Percentiles rank a stretch among this genome's conserved stretches.
phyloP scores from a whole-genome alignment of 1,140 invertebrate species.

The Melanaphis sacchari region DNA sequence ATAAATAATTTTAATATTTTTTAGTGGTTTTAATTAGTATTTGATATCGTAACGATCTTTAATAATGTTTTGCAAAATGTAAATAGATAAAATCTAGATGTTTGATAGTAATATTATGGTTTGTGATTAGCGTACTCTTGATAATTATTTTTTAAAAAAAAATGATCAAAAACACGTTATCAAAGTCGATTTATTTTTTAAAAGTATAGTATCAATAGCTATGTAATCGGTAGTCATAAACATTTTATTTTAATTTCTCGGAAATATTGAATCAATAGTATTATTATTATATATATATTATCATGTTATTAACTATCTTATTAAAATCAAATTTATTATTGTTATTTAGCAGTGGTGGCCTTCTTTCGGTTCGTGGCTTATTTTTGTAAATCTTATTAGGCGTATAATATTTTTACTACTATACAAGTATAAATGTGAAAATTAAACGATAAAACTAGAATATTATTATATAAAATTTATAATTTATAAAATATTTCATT shows the following conservation, averaged over 20 bases:
- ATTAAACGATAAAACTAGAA: neutral
- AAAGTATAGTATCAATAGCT: neutral
- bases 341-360: too few relatives aligned
- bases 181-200: neutral
- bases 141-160: neutral
- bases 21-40: too few relatives aligned
- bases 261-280: neutral
- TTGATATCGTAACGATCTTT: neutral
- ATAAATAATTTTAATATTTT: neutral
- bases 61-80: neutral
- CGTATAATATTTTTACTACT: too few relatives aligned
- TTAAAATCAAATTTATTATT: too few relatives aligned
- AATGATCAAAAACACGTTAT: neutral
- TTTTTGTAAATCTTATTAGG: neutral
- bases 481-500: too few relatives aligned
- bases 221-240: neutral
- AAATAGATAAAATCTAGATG: neutral
- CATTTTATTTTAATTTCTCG: neutral
- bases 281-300: neutral
- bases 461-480: neutral
- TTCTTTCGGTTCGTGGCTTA: neutral
- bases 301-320: too few relatives aligned
- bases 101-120: neutral
- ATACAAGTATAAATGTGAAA: too few relatives aligned
- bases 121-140: neutral